Percentiles rank a stretch among this genome's conserved stretches.
Conservation (phyloP, 2,888 invertebrate genomes). For the Scaptomyza tumidula region DNA sequence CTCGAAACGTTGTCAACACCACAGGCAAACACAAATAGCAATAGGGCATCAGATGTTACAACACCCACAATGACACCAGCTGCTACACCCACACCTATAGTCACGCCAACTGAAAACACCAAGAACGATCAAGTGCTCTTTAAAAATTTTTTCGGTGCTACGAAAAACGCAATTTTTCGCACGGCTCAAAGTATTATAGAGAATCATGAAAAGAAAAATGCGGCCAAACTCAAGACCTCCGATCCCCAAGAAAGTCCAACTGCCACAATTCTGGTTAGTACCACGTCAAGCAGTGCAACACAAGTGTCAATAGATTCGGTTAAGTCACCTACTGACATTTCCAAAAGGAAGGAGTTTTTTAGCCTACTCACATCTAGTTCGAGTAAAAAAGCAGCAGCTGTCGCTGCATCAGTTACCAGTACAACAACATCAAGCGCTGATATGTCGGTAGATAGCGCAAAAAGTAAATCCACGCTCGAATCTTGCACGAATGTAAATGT, state of each 20-base stretch:
- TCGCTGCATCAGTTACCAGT: constrained; percentile 69
- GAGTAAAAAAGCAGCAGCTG: constrained; percentile 82
- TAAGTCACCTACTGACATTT: constrained; percentile 83
- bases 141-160: constrained; percentile 84
- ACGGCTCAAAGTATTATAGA: constrained; percentile 85
- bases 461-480: constrained; percentile 13
- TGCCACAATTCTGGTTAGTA: constrained; percentile 13
- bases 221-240: constrained; percentile 81
- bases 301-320: constrained; percentile 64
- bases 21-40: constrained; percentile 6
- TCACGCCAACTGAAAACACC: constrained; percentile 66
- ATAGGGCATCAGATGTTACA: constrained; percentile 2
- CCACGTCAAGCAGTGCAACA: constrained; percentile 24
- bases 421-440: constrained; percentile 63
- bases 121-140: constrained; percentile 84
- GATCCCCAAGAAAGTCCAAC: constrained; percentile 40
- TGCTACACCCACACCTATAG: constrained; percentile 54
- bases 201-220: constrained; percentile 85
- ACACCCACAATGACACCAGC: constrained; percentile 44
- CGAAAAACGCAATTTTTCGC: constrained; percentile 85
- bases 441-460: constrained; percentile 13
- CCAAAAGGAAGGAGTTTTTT: constrained; percentile 84
- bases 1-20: constrained; percentile 13
- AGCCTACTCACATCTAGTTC: constrained; percentile 83
- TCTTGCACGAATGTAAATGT: constrained; percentile 25